Base-by-base conservation (phyloP, 2,888 invertebrate species). In the Melolontha melolontha region DNA sequence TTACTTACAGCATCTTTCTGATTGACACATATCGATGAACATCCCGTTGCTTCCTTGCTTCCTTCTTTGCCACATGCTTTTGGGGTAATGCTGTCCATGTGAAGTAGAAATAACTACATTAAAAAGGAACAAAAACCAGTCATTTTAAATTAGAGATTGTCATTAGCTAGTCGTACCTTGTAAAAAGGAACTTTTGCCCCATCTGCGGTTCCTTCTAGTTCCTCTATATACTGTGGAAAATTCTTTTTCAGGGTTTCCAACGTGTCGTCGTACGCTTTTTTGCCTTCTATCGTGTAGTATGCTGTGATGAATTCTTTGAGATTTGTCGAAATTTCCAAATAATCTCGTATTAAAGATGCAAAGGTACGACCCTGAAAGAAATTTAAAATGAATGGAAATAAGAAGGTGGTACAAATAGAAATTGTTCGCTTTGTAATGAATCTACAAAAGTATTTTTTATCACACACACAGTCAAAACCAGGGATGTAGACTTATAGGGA, bases 121-220 rank as follows among this genome's bases (percentile, higher is more conserved):
- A 4, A 10, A 5, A 64, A 50, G 22, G 49, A 44, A 0, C n/a
- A 47, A 51, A 55, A 22, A 0, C 22, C 40, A 34, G 16, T 11
- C 10, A 29, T 50, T 12, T 12, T n/a, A 41, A 41, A 27, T 16
- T n/a, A 11, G 5, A 11, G 14, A 39, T 11, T 39, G 17, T 57
- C 51, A 47, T 17, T 22, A 12, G n/a, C 8, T 17, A 29, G 1
- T 47, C 55, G 81, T 81, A 94, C 95, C 88, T 93, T 91, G 74
- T 92, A 84, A 80, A 95, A 95, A 0, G 94, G 91, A 4, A 95
- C 91, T 73, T 90, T 87, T 0, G 95, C 91, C 0, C 96, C 95
- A 78, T 94, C 93, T 6, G 95, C 92, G n/a, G 91, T 88, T 6
- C 95, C 96, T 79, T 92, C 89, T 44, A 96, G 85, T 83, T 96